phyloP scores from a whole-genome alignment of 2,113 vertebrate species.

The Emydura subglobosa region DNA sequence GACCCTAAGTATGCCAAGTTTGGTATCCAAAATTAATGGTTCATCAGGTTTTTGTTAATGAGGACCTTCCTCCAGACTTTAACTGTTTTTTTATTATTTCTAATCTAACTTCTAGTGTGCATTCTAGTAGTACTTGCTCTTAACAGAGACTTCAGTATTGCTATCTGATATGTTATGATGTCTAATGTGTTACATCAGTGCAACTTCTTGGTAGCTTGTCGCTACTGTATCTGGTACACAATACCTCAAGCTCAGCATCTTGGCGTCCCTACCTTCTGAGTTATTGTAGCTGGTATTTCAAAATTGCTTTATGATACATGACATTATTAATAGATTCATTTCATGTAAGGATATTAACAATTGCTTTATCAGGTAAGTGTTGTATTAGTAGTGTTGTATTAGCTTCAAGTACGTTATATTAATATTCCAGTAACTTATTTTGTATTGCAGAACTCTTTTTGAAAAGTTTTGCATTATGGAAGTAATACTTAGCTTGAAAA shows the following conservation, averaged over 20 bases:
- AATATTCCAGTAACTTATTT: not conserved
- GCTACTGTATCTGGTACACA: not conserved
- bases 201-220: not conserved
- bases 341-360: not conserved
- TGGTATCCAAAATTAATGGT: not conserved
- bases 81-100: not conserved
- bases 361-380: not conserved
- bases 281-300: not conserved
- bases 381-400: not conserved
- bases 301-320: not conserved
- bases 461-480: not conserved
- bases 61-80: not conserved
- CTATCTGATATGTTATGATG: not conserved
- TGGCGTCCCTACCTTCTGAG: not conserved
- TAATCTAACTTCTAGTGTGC: not conserved
- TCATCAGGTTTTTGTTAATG: not conserved
- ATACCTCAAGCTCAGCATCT: not conserved
- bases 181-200: not conserved
- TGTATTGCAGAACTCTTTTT: not conserved
- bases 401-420: not conserved
- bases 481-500: not conserved
- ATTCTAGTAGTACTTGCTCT: not conserved
- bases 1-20: no score
- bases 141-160: not conserved
- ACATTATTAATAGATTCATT: not conserved